These are phyloP conservation scores for Philaethria dido DNA, from an alignment of 2,888 invertebrate species.

Conservation along the genomic window DNA sequence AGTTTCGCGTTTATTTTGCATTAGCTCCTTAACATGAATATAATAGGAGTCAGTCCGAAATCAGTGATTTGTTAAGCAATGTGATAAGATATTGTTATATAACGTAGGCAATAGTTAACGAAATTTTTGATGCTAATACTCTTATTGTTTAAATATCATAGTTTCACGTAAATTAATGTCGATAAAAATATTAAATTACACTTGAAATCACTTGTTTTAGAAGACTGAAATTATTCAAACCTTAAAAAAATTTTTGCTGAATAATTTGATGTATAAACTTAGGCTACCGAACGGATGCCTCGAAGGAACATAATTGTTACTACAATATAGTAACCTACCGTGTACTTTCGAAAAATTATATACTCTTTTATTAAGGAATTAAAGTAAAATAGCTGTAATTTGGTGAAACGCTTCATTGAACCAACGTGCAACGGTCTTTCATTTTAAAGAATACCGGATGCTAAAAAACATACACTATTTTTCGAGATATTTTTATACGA, in stretches of 20 bases:
- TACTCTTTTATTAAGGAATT: constrained; percentile 9
- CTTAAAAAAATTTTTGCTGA: no score
- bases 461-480: constrained; percentile 34
- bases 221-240: not conserved
- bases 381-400: constrained; percentile 37
- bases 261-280: no score
- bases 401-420: constrained; percentile 44
- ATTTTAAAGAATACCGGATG: constrained; percentile 38
- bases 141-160: not conserved
- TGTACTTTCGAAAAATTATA: constrained; percentile 11
- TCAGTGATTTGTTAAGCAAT: no score
- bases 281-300: no score
- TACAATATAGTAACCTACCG: not conserved
- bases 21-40: not conserved
- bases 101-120: not conserved
- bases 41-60: not conserved
- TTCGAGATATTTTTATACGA: constrained; percentile 32
- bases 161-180: not conserved
- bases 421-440: constrained; percentile 38
- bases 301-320: not conserved
- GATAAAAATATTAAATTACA: not conserved
- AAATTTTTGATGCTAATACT: not conserved
- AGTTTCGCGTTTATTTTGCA: not conserved
- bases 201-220: not conserved
- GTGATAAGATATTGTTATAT: no score